Conservation (phyloP, 1,140 invertebrate species). For the Akabosia matsudoensis region DNA sequence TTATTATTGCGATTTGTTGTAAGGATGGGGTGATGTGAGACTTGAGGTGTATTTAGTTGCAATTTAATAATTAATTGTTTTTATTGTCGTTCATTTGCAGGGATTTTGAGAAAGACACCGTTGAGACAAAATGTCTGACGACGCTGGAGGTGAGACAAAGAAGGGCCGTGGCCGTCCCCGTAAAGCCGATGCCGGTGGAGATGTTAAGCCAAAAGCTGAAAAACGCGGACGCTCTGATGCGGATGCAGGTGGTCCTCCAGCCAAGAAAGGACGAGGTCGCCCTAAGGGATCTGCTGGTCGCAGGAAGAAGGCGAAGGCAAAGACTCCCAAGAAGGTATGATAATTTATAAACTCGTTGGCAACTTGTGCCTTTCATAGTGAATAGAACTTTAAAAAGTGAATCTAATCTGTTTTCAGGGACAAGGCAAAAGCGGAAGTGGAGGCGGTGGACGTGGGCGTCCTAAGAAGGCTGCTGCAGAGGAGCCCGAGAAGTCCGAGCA, state of each 20-base stretch:
- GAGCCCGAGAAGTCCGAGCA: slow-evolving; percentile 36
- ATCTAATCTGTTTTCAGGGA: too few relatives aligned
- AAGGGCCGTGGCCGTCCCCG: slow-evolving; percentile 28
- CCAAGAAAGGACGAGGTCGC: slow-evolving; percentile 36
- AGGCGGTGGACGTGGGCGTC: slow-evolving; percentile 27
- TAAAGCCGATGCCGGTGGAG: background rate
- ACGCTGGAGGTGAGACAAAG: slow-evolving; percentile 33
- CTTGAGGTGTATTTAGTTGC: too few relatives aligned
- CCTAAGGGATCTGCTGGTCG: slow-evolving; percentile 30
- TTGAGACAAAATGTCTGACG: slow-evolving; percentile 43
- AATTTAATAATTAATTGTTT: too few relatives aligned
- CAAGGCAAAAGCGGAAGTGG: slow-evolving; percentile 12
- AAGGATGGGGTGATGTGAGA: too few relatives aligned
- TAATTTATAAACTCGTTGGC: too few relatives aligned
- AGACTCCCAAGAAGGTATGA: slow-evolving; percentile 27
- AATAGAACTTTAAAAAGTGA: too few relatives aligned
- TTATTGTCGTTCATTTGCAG: too few relatives aligned
- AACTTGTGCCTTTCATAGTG: too few relatives aligned
- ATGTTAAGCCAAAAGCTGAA: slow-evolving; percentile 33
- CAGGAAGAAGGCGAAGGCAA: slow-evolving; percentile 36
- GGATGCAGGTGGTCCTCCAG: slow-evolving; percentile 23
- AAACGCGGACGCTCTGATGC: slow-evolving; percentile 31
- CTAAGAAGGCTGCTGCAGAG: slow-evolving; percentile 32
- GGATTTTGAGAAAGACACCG: too few relatives aligned
- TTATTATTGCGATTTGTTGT: too few relatives aligned